Percentiles rank a stretch among this genome's conserved stretches.
Evolutionary conservation across 2,113 vertebrate species (phyloP).

Genomic region (Siniperca knerii): DNA sequence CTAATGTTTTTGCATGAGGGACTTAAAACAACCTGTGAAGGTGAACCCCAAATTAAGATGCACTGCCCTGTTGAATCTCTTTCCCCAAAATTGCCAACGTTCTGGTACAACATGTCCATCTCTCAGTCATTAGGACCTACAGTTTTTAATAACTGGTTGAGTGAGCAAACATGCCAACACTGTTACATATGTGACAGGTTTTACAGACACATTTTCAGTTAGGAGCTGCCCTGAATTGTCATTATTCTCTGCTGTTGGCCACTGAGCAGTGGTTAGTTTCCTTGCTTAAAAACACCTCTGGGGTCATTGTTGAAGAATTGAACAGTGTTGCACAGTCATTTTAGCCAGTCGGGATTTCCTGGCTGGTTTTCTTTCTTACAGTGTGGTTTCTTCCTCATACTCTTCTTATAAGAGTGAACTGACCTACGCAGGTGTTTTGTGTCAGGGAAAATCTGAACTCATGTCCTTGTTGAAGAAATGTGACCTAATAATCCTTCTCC

Average conservation of each 20-base stretch:
- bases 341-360: slow-evolving; percentile 22
- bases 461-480: slow-evolving; percentile 63
- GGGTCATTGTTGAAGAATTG: slow-evolving; percentile 22
- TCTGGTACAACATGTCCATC: background rate
- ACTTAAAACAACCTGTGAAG: slow-evolving; percentile 9
- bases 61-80: background rate
- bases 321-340: slow-evolving; percentile 10
- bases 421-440: slow-evolving; percentile 56
- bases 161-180: background rate
- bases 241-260: background rate
- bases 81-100: background rate
- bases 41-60: background rate
- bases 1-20: background rate
- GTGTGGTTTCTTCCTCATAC: background rate
- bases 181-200: too few species aligned
- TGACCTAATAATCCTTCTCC: slow-evolving; percentile 71
- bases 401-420: slow-evolving; percentile 31
- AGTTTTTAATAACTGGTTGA: background rate
- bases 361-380: background rate
- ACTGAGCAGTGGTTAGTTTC: background rate
- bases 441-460: slow-evolving; percentile 52
- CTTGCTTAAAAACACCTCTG: slow-evolving; percentile 19
- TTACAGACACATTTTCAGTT: background rate
- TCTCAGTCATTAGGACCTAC: background rate
- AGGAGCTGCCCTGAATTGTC: background rate